Evolutionary conservation across 2,113 vertebrate species (phyloP), one percentile per base, ranked within the genome.

Genomic region (Dermatemys mawii): DNA sequence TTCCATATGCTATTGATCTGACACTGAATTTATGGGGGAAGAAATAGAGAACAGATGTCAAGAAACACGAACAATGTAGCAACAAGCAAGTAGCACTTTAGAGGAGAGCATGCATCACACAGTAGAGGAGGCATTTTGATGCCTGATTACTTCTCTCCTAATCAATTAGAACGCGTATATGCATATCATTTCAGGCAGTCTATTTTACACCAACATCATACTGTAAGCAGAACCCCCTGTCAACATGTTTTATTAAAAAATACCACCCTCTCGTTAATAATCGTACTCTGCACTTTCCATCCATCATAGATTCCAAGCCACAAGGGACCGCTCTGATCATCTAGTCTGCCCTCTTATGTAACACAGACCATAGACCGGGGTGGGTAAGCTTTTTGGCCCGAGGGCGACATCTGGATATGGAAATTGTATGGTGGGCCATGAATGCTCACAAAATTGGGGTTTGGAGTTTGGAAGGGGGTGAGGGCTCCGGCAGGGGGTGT

Each of bases 191-290:
- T 90, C 88, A 91, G 81, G 90, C 55, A 90, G 84, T 73, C 94
- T 94, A 41, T 93, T 97, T 90, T 95, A 83, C 46, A 48, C 32
- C 93, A 90, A 94, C 88, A 95, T 60, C 0, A 0, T 26, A 84
- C 49, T 90, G 73, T 27, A 84, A 88, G 84, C 75, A 93, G 93
- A 96, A 89, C 11, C 27, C 29, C 32, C 81, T 92, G 94, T 91
- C 96, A 96, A 78, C 57, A 35, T 73, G 89, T 94, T 97, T 93
- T 86, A 93, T 97, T 96, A 93, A 96, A n/a, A 96, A 96, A 93
- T 93, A 88, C 84, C 93, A 89, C 91, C 84, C 90, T 87, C 93
- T 91, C 91, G 88, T 90, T 96, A 93, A 94, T 93, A 93, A 92
- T 90, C 49, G 94, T 89, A 46, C 29, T 49, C 82, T n/a, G 27